Conservation (phyloP, 2,888 invertebrate species). For the Phragmatobia fuliginosa region DNA sequence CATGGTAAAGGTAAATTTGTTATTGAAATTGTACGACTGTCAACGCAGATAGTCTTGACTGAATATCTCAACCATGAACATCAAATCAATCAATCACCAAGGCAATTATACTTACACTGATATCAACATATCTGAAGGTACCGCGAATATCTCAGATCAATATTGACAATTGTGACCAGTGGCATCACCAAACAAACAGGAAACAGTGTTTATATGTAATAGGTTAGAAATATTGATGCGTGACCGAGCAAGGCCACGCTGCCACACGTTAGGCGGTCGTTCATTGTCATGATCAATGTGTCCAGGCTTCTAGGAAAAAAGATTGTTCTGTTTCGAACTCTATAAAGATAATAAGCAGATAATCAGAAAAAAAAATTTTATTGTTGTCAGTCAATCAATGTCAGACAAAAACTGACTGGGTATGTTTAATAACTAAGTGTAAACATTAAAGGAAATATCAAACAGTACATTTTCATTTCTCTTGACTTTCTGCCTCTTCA, state of each 20-base stretch:
- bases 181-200: neutral
- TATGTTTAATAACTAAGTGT: constrained; percentile 29
- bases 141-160: neutral
- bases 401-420: too few relatives aligned
- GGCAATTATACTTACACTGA: neutral
- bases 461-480: constrained; percentile 8
- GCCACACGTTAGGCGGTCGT: neutral
- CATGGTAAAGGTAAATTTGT: neutral
- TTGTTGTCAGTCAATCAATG: too few relatives aligned
- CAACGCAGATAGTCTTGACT: neutral
- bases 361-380: too few relatives aligned
- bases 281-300: neutral
- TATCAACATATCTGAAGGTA: neutral
- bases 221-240: neutral
- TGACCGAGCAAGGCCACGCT: neutral
- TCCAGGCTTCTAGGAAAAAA: neutral
- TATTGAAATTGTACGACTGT: neutral
- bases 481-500: neutral
- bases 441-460: constrained; percentile 32
- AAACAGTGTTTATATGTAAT: neutral
- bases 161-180: neutral
- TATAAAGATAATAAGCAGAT: too few relatives aligned
- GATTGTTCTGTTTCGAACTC: neutral
- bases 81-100: too few relatives aligned
- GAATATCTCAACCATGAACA: neutral